Evolutionary conservation across 2,888 invertebrate genomes (phyloP).

Genomic region (Caenorhabditis sp.): DNA sequence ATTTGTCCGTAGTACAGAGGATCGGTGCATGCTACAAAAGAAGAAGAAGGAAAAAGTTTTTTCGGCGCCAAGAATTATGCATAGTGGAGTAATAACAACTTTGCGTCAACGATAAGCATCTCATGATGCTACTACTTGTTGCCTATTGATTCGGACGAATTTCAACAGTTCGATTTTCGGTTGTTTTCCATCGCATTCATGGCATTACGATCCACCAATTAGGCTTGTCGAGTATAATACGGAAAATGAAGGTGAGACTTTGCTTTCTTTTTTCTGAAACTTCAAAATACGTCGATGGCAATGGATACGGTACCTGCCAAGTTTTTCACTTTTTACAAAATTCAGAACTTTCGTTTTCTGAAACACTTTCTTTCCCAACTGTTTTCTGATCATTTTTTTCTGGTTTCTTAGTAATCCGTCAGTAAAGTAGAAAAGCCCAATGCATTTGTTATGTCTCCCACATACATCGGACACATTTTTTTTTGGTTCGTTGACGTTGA

Average conservation of each 20-base stretch:
- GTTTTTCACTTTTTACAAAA: background rate
- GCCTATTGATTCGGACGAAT: constrained; percentile 63
- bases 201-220: constrained; percentile 60
- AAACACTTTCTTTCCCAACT: constrained; percentile 13
- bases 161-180: constrained; percentile 64
- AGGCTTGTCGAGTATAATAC: constrained; percentile 49
- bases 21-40: constrained; percentile 44
- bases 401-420: constrained; percentile 8
- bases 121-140: constrained; percentile 68
- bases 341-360: too few species aligned
- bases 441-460: constrained; percentile 37
- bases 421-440: background rate
- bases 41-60: constrained; percentile 54
- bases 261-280: background rate
- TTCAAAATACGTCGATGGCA: background rate
- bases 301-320: background rate
- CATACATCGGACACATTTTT: constrained; percentile 20
- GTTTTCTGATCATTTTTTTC: background rate
- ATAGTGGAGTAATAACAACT: constrained; percentile 66
- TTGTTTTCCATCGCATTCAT: constrained; percentile 61
- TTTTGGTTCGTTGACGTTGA: background rate
- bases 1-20: constrained; percentile 22
- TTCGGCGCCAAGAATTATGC: constrained; percentile 60
- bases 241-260: constrained; percentile 59
- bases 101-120: constrained; percentile 67